Base-by-base conservation (phyloP, 1,140 invertebrate species). In the Leptinotarsa lineolata region DNA sequence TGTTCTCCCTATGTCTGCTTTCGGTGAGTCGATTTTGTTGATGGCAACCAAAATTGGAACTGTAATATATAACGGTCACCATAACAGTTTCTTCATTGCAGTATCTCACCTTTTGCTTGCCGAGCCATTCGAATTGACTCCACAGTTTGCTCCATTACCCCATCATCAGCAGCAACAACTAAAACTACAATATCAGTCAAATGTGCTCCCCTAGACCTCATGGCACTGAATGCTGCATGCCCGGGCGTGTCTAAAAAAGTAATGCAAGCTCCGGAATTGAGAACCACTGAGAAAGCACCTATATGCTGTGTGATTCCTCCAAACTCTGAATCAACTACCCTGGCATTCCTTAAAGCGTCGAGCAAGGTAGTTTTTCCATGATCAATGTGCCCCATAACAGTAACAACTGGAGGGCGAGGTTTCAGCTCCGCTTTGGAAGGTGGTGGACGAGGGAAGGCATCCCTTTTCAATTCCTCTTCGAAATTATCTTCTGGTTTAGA, bases 291-390 rank as follows among this genome's bases (percentile, higher is more conserved):
- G 87, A 99, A 99, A 46, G 98, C 98, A 75, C 98, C 98, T 84
- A 99, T 99, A 85, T 99, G 97, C 85, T 99, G 98, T 0, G 98
- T 99, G 60, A 99, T 99, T 18, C 98, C 98, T n/a, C 98, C 98
- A 87, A 97, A 98, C 88, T 99, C 98, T 48, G 91, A 87, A 20
- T 92, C 89, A 0, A 97, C 97, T 54, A 99, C 92, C 72, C 91
- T 89, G 0, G 96, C 91, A 69, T 97, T 90, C 70, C 98, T 85
- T 20, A 99, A 85, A 1, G 93, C 87, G 87, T 99, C 98, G 8
- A 99, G 85, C 4, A 99, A 87, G 4, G 98, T 99, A 4, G 98
- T 99, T 90, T 99, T 99, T 2, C 97, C 97, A 88, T 99, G 98
- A 89, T 99, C 98, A 2, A 99, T 97, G 86, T 99, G 98, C 0